phyloP scores from a whole-genome alignment of 2,888 invertebrate species.

The Lobophora halterata region DNA sequence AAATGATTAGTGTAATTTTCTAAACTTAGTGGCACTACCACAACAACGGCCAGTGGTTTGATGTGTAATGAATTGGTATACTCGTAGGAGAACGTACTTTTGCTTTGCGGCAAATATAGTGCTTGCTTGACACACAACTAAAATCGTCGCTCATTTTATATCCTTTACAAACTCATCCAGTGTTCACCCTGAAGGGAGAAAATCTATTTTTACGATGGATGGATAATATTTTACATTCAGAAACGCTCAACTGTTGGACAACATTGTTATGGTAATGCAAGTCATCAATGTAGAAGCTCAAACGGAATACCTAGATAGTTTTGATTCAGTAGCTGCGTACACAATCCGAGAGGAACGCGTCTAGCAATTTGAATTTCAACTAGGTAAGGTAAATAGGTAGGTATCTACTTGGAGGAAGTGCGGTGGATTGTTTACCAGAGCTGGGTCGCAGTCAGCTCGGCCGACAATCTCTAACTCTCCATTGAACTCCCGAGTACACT shows the following conservation, averaged over 20 bases:
- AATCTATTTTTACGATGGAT: conserved; percentile 9
- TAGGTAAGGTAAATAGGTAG: too few species aligned
- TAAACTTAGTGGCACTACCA: too few species aligned
- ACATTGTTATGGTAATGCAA: conserved; percentile 18
- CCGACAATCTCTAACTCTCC: conserved; percentile 27
- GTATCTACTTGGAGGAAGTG: conserved; percentile 39
- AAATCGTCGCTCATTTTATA: conserved; percentile 12
- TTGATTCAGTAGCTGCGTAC: conserved; percentile 32
- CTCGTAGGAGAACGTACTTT: too few species aligned
- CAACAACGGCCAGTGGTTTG: too few species aligned
- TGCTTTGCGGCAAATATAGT: too few species aligned
- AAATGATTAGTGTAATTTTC: conserved; percentile 33
- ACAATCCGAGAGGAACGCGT: conserved; percentile 36
- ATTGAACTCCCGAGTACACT: conserved; percentile 32
- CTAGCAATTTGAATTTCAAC: conserved; percentile 63
- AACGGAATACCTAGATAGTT: conserved; percentile 29
- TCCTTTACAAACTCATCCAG: conserved; percentile 5
- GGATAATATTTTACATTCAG: conserved; percentile 9
- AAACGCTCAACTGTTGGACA: conserved; percentile 5
- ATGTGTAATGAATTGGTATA: too few species aligned
- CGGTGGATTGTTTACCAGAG: conserved; percentile 44
- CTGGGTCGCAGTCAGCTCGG: conserved; percentile 11
- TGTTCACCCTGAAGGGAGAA: conserved; percentile 8
- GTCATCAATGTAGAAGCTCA: conserved; percentile 27
- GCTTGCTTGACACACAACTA: too few species aligned